phyloP scores from a whole-genome alignment of 2,888 invertebrate genomes.

The Catonia carolina region DNA sequence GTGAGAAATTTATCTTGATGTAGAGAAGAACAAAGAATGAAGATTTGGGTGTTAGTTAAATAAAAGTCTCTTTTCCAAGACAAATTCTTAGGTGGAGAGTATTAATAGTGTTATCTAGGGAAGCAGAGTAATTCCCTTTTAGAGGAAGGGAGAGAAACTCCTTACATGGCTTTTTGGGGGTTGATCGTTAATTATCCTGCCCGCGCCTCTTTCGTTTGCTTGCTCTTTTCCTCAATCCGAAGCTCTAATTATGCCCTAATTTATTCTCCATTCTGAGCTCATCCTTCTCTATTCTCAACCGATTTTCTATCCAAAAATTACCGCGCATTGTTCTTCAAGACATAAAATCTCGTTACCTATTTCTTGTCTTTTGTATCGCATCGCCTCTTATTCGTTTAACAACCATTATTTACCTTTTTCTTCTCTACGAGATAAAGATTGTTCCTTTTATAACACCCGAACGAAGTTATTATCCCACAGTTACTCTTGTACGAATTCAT shows the following conservation, averaged over 20 bases:
- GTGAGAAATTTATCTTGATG: too few species aligned
- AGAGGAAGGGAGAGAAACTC: conserved; percentile 5
- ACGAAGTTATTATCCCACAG: too few species aligned
- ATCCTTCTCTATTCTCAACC: conserved; percentile 8
- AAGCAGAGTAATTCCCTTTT: conserved; percentile 8
- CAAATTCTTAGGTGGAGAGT: conserved; percentile 5
- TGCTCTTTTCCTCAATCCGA: conserved; percentile 1
- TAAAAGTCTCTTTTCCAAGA: conserved; percentile 10
- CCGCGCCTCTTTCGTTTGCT: background rate
- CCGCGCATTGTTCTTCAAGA: conserved; percentile 3
- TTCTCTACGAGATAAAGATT: too few species aligned
- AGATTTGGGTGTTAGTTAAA: background rate
- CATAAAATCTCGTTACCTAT: conserved; percentile 11
- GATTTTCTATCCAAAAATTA: conserved; percentile 1
- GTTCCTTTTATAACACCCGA: too few species aligned
- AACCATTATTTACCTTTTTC: too few species aligned
- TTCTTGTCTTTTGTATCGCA: background rate
- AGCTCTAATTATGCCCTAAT: conserved; percentile 12
- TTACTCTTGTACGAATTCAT: too few species aligned
- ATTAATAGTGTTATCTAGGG: conserved; percentile 9
- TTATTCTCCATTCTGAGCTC: background rate
- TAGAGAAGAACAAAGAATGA: too few species aligned
- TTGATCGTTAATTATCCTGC: conserved; percentile 6
- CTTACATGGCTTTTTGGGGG: conserved; percentile 12
- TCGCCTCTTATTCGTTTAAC: too few species aligned